A percentile compares a stretch with the other conserved stretches of the same genome.
These are phyloP conservation scores for Discoglossus pictus DNA, from an alignment of 2,797 vertebrate genomes.

Conservation along the genomic window DNA sequence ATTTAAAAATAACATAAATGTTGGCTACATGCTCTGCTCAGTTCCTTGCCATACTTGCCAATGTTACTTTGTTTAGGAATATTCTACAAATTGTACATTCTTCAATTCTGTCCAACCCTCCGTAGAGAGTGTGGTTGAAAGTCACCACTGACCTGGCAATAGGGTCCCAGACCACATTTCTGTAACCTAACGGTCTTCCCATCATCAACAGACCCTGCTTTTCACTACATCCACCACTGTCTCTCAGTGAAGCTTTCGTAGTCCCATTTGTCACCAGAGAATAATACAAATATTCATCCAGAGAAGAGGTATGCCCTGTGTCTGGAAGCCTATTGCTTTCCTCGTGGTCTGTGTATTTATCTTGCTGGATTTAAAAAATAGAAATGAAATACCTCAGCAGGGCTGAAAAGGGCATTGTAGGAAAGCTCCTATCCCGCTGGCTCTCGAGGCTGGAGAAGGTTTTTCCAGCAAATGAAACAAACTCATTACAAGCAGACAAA, in stretches of 20 bases:
- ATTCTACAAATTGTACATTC: conserved; percentile 33
- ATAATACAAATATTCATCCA: conserved; percentile 58
- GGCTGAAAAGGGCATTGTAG: conserved; percentile 43
- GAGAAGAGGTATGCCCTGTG: conserved; percentile 44
- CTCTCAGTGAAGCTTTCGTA: conserved; percentile 5
- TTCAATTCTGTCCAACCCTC: conserved; percentile 18
- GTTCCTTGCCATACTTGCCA: background rate
- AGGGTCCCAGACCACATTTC: conserved; percentile 35
- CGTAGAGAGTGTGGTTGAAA: conserved; percentile 26
- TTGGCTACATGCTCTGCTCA: too few relatives aligned
- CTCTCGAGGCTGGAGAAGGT: conserved; percentile 19
- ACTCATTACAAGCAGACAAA: too few relatives aligned
- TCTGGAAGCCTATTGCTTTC: conserved; percentile 46
- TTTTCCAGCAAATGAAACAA: background rate
- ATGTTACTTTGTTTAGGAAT: conserved; percentile 5
- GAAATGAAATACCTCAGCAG: conserved; percentile 50
- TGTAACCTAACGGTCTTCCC: conserved; percentile 27
- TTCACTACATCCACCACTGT: conserved; percentile 52
- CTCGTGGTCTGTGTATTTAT: conserved; percentile 26
- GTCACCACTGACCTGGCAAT: conserved; percentile 33
- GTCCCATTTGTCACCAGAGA: conserved; percentile 10
- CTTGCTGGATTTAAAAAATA: conserved; percentile 54
- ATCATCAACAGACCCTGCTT: conserved; percentile 46
- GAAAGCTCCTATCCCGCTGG: conserved; percentile 50
- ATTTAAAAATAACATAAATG: too few relatives aligned